phyloP scores from a whole-genome alignment of 2,888 invertebrate genomes.

The Drosophila testacea region DNA sequence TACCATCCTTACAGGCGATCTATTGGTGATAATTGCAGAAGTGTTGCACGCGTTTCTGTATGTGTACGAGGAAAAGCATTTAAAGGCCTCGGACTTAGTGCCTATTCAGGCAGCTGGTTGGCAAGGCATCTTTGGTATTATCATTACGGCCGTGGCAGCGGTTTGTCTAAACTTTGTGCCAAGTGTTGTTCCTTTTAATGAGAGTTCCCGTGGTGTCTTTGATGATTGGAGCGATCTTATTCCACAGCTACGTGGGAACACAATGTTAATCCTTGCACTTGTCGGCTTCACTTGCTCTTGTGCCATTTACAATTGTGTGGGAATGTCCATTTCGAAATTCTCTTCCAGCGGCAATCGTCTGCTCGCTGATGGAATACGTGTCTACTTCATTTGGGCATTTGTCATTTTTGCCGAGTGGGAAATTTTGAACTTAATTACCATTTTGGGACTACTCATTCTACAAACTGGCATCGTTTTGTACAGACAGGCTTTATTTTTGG shows the following conservation, averaged over 20 bases:
- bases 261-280: conserved; percentile 88
- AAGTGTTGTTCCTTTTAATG: conserved; percentile 91
- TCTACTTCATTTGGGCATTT: conserved; percentile 95
- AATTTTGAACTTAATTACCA: conserved; percentile 90
- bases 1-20: conserved; percentile 92
- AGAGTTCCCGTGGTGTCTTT: conserved; percentile 90
- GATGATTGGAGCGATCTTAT: conserved; percentile 95
- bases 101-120: conserved; percentile 96
- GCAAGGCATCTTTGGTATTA: conserved; percentile 94
- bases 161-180: conserved; percentile 93
- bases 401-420: conserved; percentile 92
- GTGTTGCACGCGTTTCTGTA: conserved; percentile 95
- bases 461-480: conserved; percentile 94
- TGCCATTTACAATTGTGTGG: conserved; percentile 97
- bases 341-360: conserved; percentile 96
- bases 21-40: conserved; percentile 90
- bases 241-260: conserved; percentile 90
- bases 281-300: conserved; percentile 91
- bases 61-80: conserved; percentile 97
- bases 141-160: conserved; percentile 87
- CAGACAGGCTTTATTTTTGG: conserved; percentile 87
- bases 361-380: conserved; percentile 95
- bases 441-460: conserved; percentile 91
- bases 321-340: conserved; percentile 96
- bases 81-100: conserved; percentile 93